Evolutionary conservation across 2,888 invertebrate genomes (phyloP), one percentile per base, ranked within the genome.

Genomic region (Melolontha melolontha): DNA sequence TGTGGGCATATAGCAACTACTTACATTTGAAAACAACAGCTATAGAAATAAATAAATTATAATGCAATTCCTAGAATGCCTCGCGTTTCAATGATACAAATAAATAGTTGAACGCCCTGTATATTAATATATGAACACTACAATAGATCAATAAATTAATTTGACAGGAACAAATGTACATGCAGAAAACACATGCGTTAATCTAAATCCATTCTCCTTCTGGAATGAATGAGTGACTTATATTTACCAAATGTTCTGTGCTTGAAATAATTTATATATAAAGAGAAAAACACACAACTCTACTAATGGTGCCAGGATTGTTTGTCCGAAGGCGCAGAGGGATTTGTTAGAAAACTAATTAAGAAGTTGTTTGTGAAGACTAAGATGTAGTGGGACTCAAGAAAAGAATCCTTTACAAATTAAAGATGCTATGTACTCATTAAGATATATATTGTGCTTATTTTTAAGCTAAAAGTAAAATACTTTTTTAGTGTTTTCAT

Each of bases 331-430:
- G 59, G 34, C 59, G 59, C 47, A 62, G 34, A 62, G 47, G 49
- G 59, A 62, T 62, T 62, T 47, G 59, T 62, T 39, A 47, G 59
- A 39, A 47, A 62, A 62, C 47, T 62, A 62, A 62, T 62, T 62
- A 62, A 49, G 59, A 62, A 62, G 59, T 57, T 62, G 59, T 62
- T 62, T 47, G 59, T n/a, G 47, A 47, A 12, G 59, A 49, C 59
- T 62, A 47, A 49, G 42, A 34, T 62, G 47, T 49, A 62, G 42
- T 62, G 40, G 39, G 47, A 62, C 17, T 17, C 16, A n/a, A 8
- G 17, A 10, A 39, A 62, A 47, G 47, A 34, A 62, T 47, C 39
- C 59, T 62, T 62, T 47, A 27, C 29, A 41, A 42, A 57, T 57
- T 57, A 57, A 14, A 17, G 11, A 12, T 29, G 57, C 42, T 54